Evolutionary conservation across 2,113 vertebrate species (phyloP).

Genomic region (Apodemus speciosus): DNA sequence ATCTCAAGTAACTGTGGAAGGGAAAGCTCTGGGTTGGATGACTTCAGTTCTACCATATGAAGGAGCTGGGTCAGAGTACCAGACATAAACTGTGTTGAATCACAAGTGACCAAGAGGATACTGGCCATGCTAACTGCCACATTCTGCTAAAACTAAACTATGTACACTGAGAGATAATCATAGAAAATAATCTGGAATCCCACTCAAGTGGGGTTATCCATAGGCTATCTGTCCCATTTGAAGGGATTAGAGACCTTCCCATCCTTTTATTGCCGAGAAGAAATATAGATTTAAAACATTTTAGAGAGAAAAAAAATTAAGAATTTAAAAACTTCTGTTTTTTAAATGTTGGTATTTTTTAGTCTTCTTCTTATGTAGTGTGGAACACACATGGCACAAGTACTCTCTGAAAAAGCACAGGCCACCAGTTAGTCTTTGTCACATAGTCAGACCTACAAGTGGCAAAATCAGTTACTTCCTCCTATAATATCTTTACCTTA

Average conservation of each 20-base stretch:
- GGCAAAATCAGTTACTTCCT: background rate
- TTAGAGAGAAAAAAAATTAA: conserved; percentile 1
- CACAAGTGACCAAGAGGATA: background rate
- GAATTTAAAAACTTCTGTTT: conserved; percentile 8
- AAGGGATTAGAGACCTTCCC: background rate
- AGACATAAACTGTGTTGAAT: background rate
- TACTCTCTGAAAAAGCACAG: background rate
- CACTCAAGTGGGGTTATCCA: background rate
- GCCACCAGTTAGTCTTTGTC: background rate
- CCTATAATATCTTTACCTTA: background rate
- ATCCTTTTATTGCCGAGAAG: background rate
- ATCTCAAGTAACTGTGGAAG: background rate
- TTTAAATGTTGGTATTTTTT: background rate
- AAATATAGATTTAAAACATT: background rate
- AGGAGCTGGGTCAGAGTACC: background rate
- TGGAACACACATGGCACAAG: background rate
- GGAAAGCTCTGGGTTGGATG: too few relatives aligned
- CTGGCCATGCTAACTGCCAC: background rate
- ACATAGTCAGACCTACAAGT: background rate
- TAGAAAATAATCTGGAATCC: background rate
- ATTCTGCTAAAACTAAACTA: background rate
- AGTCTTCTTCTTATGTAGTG: background rate
- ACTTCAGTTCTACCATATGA: background rate
- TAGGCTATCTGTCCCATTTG: background rate
- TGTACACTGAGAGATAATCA: background rate